phyloP scores from a whole-genome alignment of 2,888 invertebrate species.

The Caradrina clavipalpis region DNA sequence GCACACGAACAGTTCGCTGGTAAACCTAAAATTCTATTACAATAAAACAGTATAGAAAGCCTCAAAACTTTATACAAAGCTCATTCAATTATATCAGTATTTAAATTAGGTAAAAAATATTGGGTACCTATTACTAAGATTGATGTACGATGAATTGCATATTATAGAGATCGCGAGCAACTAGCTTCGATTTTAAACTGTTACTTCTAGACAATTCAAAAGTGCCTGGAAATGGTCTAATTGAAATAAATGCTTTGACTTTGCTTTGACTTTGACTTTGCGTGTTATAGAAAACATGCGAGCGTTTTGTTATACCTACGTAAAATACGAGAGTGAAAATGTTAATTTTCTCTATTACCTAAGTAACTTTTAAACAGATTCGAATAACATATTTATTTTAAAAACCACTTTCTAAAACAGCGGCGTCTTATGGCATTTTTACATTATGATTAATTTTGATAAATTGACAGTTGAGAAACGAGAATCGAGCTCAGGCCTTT shows the following conservation, averaged over 20 bases:
- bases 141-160: conserved; percentile 42
- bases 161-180: conserved; percentile 30
- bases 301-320: conserved; percentile 25
- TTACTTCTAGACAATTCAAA: no score
- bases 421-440: conserved; percentile 5
- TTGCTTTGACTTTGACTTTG: no score
- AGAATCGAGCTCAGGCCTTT: background rate
- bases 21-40: no score
- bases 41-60: conserved; percentile 14
- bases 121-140: conserved; percentile 26
- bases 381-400: conserved; percentile 1
- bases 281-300: conserved; percentile 24
- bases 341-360: conserved; percentile 22
- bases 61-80: conserved; percentile 18
- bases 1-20: no score
- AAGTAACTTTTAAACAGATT: conserved; percentile 24
- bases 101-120: conserved; percentile 17
- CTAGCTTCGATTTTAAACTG: no score
- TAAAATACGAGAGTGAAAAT: conserved; percentile 7
- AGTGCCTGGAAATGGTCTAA: no score
- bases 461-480: background rate
- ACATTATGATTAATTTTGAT: conserved; percentile 13
- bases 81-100: conserved; percentile 33
- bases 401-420: conserved; percentile 27
- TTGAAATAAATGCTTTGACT: no score